phyloP scores from a whole-genome alignment of 64 coral and sea anemone genomes.

The Platygyra sinensis region DNA sequence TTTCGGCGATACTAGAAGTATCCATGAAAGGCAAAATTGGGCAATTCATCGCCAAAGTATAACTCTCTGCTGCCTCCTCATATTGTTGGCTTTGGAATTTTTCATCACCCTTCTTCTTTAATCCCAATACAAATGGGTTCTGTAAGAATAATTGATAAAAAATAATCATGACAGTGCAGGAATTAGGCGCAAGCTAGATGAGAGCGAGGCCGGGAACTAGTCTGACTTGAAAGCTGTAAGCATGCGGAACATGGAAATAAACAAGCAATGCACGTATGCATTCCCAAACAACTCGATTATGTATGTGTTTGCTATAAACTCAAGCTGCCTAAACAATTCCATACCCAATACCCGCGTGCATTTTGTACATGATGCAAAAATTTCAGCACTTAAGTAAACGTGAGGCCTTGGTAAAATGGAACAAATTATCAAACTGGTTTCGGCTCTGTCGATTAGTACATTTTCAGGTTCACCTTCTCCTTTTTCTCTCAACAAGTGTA shows the following conservation, averaged over 20 bases:
- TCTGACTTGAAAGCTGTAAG: neutral
- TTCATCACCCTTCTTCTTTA: slow-evolving; percentile 2
- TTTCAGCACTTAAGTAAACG: too few relatives aligned
- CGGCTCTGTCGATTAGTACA: too few relatives aligned
- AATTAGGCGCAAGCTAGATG: too few relatives aligned
- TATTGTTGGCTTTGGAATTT: neutral
- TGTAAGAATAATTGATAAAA: neutral
- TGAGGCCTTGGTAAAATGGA: too few relatives aligned
- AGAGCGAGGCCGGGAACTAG: neutral
- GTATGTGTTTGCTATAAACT: too few relatives aligned
- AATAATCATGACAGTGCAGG: neutral
- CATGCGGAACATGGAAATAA: too few relatives aligned
- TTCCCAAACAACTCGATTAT: too few relatives aligned
- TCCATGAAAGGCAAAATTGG: neutral
- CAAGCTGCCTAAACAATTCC: too few relatives aligned
- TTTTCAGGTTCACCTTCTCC: neutral
- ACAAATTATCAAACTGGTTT: too few relatives aligned
- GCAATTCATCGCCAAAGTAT: neutral
- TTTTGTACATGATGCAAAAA: too few relatives aligned
- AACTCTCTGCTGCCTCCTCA: neutral
- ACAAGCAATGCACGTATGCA: too few relatives aligned
- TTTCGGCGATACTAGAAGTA: neutral
- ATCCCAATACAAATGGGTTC: neutral
- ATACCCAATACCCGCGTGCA: too few relatives aligned
- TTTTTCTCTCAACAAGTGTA: neutral